Percentiles rank a stretch among this genome's conserved stretches.
phyloP scores from a whole-genome alignment of 2,113 vertebrate species.

The Lepus europaeus region DNA sequence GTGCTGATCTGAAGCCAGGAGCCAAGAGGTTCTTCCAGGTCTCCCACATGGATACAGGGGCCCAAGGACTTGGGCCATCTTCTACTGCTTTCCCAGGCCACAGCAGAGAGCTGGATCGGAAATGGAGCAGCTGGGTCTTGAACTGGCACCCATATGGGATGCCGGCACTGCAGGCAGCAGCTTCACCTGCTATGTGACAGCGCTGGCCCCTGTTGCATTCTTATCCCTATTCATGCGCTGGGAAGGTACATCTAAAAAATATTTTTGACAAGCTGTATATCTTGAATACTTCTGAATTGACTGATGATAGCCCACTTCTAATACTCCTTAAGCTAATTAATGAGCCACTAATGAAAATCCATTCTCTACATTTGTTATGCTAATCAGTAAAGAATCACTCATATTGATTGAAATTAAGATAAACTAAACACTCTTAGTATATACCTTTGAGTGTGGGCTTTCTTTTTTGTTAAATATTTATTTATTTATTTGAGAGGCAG shows the following conservation, averaged over 20 bases:
- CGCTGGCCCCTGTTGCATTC: too few species aligned
- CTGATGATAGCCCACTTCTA: not conserved
- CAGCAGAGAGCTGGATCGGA: too few species aligned
- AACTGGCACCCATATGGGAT: too few species aligned
- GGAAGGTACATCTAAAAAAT: not conserved
- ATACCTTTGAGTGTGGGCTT: not conserved
- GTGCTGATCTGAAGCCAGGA: too few species aligned
- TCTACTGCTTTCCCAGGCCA: too few species aligned
- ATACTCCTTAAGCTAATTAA: slow-evolving; percentile 43
- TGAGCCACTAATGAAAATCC: slow-evolving; percentile 64
- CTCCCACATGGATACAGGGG: too few species aligned
- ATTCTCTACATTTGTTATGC: slow-evolving; percentile 58
- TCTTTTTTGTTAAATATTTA: not conserved
- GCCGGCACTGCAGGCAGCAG: too few species aligned
- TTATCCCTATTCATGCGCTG: not conserved
- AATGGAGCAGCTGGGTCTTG: too few species aligned
- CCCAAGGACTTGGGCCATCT: too few species aligned
- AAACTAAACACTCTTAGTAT: not conserved
- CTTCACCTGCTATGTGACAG: too few species aligned
- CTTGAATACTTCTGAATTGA: slow-evolving; percentile 55
- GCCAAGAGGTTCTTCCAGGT: too few species aligned
- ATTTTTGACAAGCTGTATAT: not conserved
- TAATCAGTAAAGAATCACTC: slow-evolving; percentile 43
- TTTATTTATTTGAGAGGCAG: too few species aligned
- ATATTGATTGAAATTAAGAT: slow-evolving; percentile 38